Percentiles rank a stretch among this genome's conserved stretches.
Evolutionary conservation across 64 coral and sea anemone genomes (phyloP).

Genomic region (Stichodactyla mertensii): DNA sequence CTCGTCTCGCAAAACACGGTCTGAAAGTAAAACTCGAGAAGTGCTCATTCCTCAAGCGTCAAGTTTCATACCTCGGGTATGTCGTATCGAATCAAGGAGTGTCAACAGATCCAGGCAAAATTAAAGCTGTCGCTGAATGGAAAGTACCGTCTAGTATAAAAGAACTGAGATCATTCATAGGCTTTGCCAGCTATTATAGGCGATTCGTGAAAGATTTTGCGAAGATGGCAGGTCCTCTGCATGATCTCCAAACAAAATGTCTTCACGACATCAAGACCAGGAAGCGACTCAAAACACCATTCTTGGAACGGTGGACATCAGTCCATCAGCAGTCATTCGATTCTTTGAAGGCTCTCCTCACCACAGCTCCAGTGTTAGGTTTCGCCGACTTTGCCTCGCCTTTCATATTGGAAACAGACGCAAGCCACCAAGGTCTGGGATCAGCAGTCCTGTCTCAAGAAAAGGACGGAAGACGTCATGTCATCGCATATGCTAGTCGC

Average conservation of each 20-base stretch:
- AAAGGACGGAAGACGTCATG: conserved; percentile 26
- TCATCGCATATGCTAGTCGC: conserved; percentile 39
- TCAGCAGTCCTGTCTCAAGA: conserved; percentile 49
- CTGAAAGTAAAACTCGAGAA: too few relatives aligned
- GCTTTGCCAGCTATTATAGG: conserved; percentile 18
- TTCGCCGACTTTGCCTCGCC: conserved; percentile 31
- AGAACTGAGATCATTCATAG: background rate
- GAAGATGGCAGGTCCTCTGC: background rate
- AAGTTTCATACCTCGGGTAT: background rate
- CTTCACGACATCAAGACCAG: background rate
- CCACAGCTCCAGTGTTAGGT: conserved; percentile 26
- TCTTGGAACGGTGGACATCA: background rate
- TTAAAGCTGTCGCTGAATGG: background rate
- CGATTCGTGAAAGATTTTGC: conserved; percentile 13
- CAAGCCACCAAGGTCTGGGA: conserved; percentile 8
- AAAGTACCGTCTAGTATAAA: background rate
- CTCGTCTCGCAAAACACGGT: too few relatives aligned
- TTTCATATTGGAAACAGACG: conserved; percentile 33
- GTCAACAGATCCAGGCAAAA: conserved; percentile 2
- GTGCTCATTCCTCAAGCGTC: too few relatives aligned
- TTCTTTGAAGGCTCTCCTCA: background rate
- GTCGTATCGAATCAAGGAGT: background rate
- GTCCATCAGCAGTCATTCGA: conserved; percentile 29
- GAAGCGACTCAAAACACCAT: background rate
- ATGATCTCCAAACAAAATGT: background rate